These are phyloP conservation scores for Gerris buenoi DNA, from an alignment of 1,140 invertebrate species.

Conservation along the genomic window DNA sequence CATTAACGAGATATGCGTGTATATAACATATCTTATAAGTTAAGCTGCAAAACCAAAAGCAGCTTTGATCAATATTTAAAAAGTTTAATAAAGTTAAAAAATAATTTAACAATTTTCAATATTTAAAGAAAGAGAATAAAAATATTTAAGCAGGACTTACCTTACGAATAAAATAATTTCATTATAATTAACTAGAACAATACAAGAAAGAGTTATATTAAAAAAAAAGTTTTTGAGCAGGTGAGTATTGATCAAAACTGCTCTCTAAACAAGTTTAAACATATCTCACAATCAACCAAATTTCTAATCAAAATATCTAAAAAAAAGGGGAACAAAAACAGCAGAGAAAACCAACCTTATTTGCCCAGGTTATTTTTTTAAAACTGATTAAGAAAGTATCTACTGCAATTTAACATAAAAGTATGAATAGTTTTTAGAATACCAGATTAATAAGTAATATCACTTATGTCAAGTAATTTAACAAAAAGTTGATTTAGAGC, in stretches of 20 bases:
- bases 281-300: no score
- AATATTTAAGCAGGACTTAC: background rate
- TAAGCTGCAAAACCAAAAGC: background rate
- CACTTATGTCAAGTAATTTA: no score
- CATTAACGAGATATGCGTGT: background rate
- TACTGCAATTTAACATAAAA: background rate
- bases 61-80: background rate
- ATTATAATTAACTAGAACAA: background rate
- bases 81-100: background rate
- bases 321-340: background rate
- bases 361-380: background rate
- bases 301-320: background rate
- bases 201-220: background rate
- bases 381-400: background rate
- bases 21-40: background rate
- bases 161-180: background rate
- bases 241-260: background rate
- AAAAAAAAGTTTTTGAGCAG: background rate
- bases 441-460: background rate
- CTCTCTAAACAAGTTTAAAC: background rate
- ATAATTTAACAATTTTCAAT: background rate
- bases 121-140: background rate
- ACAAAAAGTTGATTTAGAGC: no score
- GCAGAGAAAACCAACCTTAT: background rate
- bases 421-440: background rate